Evolutionary conservation across 2,888 invertebrate species (phyloP).

Genomic region (Steinernema hermaphroditum): DNA sequence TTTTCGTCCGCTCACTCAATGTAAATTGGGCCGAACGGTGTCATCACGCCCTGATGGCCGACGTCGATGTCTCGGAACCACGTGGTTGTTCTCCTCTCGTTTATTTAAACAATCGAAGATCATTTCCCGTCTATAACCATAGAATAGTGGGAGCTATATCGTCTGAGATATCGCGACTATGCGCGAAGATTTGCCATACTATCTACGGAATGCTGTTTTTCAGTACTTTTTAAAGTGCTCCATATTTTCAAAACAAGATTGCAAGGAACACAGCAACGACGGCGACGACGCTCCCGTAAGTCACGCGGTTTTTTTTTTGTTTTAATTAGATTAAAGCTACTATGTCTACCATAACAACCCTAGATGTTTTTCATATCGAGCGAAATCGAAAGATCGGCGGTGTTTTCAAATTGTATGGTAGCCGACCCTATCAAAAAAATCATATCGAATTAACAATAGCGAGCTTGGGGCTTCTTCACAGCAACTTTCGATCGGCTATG

Average conservation of each 20-base stretch:
- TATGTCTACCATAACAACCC: no score
- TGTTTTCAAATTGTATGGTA: background rate
- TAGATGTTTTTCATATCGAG: background rate
- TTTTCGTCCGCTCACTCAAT: background rate
- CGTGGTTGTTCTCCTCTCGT: background rate
- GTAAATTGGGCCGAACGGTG: constrained; percentile 3
- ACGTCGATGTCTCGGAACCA: constrained; percentile 9
- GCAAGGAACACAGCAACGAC: background rate
- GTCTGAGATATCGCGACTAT: background rate
- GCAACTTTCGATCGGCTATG: no score
- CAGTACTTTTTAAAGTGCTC: constrained; percentile 17
- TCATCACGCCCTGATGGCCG: background rate
- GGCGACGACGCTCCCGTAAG: constrained; percentile 25
- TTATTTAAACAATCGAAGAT: constrained; percentile 6
- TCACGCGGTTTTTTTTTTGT: no score
- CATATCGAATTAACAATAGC: background rate
- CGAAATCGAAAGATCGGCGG: background rate
- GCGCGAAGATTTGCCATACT: background rate
- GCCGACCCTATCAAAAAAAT: background rate
- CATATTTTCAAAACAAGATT: background rate
- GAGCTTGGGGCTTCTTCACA: no score
- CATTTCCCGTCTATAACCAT: background rate
- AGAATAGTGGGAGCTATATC: background rate
- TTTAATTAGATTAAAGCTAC: no score
- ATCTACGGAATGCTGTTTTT: background rate